Evolutionary conservation across 2,113 vertebrate species (phyloP).

Genomic region (Lanius collurio): DNA sequence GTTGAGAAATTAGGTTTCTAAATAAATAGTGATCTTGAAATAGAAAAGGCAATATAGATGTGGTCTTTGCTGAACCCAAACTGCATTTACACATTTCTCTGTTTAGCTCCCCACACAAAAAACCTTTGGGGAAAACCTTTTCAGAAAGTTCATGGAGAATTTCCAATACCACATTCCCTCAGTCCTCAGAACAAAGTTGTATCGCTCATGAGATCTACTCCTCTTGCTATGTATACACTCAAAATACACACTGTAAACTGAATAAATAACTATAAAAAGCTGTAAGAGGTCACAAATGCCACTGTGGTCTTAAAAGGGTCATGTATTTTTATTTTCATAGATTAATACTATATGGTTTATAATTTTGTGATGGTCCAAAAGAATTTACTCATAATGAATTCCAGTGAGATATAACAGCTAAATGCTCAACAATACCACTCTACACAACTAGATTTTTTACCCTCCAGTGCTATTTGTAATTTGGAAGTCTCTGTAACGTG

Average conservation of each 20-base stretch:
- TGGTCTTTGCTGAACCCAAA: neutral
- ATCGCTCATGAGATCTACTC: constrained; percentile 11
- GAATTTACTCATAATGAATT: neutral
- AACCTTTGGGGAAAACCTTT: neutral
- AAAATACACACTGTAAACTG: constrained; percentile 42
- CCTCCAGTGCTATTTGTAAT: neutral
- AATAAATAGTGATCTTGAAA: constrained; percentile 67
- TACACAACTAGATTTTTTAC: neutral
- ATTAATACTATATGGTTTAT: neutral
- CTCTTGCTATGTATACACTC: constrained; percentile 22
- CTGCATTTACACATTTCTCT: neutral
- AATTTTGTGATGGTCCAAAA: neutral
- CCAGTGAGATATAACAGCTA: neutral
- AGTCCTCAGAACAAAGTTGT: neutral
- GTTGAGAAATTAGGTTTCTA: constrained; percentile 54
- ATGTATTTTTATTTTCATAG: neutral
- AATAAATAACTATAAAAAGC: constrained; percentile 4
- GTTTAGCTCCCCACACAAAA: neutral
- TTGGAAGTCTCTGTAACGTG: neutral
- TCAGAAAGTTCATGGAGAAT: neutral
- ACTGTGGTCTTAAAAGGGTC: neutral
- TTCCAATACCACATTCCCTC: neutral
- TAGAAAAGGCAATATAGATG: neutral
- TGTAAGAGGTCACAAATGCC: constrained; percentile 5
- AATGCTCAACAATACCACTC: neutral